Base-by-base conservation (phyloP, 2,888 invertebrate species). In the Mechanitis mazaeus region DNA sequence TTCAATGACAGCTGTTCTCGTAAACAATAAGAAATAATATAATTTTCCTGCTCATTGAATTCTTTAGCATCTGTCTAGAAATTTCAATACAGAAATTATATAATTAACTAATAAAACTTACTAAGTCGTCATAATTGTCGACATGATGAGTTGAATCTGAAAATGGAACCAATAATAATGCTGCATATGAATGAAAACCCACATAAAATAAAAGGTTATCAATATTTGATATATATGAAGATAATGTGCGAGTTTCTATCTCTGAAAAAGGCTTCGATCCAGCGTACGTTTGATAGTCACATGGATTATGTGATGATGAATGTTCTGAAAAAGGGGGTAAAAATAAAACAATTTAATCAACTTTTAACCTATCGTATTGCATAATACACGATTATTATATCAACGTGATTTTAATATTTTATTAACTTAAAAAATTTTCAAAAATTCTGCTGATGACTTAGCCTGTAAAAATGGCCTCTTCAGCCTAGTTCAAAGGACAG, bases 171-270 rank as follows among this genome's bases (percentile, higher is more conserved):
- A 95, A 81, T 11, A 95, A 76, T 59, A 92, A 83, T 71, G 96
- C 95, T 0, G 94, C 94, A 71, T 93, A 94, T 0, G 95, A 93
- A 76, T 96, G 96, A 75, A 95, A 93, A 0, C 93, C 91, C 3
- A 96, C 80, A 75, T 95, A 96, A 11, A 92, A 91, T 33, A 88
- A 79, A 31, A 94, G 76, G 66, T 92, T 90, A 54, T 88, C 84
- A 38, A 91, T 75, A 12, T 91, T 80, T 0, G 78, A 72, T 4
- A 94, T 84, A 71, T 92, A 94, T 7, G 91, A 72, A 0, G 93
- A 85, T 1, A 93, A 73, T 0, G 91, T 77, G 45, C 78, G 81
- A 0, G 93, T 93, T 76, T 95, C 95, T 0, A 91, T 81, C 75
- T 96, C 96, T 0, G 96, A 96, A 80, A 95, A 95, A 0, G 94